Base-by-base conservation (phyloP, 2,888 invertebrate species). In the Leptura quadrifasciata region DNA sequence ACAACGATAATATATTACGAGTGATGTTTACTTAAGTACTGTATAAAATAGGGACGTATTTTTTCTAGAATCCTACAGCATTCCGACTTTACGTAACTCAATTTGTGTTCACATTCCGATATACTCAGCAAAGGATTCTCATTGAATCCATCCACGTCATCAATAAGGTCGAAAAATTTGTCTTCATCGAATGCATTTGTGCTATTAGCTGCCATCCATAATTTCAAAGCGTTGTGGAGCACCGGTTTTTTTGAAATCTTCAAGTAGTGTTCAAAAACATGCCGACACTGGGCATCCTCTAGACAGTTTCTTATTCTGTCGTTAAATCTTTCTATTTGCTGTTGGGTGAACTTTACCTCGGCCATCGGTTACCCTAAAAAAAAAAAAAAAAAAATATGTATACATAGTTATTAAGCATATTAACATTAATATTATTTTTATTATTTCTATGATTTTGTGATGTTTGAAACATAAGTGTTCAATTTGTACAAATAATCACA, bases 81-180 rank as follows among this genome's bases (percentile, higher is more conserved):
- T 78, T 86, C 85, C 31, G 70, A 78, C 76, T 84, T 85, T 65
- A 85, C 81, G 76, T 81, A 85, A 15, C 68, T 71, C 24, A 84
- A 47, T 72, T 86, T 85, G n/a, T 82, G 80, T 15, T 83, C 77
- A 63, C 67, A 68, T 75, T 86, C 85, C 2, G 82, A 64, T 15
- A 85, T 76, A 47, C 73, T 84, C n/a, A 84, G 77, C 20, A 86
- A 76, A 17, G 84, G 84, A 74, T 82, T 78, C 5, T 77, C 64
- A 69, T 84, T 83, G 65, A 86, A 86, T 65, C 77, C 83, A 72
- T 84, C 82, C 5, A 86, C 76, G 35, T 83, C 82, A 52, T 85
- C 85, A 20, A 86, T 83, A 54, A 83, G 64, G 67, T 86, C 85
- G 18, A 82, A 68, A 65, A 83, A 79, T 60, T 72, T 52, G 17